Percentiles rank a stretch among this genome's conserved stretches.
Evolutionary conservation across 2,888 invertebrate genomes (phyloP).

Genomic region (Venustoraphidia nigricollis): DNA sequence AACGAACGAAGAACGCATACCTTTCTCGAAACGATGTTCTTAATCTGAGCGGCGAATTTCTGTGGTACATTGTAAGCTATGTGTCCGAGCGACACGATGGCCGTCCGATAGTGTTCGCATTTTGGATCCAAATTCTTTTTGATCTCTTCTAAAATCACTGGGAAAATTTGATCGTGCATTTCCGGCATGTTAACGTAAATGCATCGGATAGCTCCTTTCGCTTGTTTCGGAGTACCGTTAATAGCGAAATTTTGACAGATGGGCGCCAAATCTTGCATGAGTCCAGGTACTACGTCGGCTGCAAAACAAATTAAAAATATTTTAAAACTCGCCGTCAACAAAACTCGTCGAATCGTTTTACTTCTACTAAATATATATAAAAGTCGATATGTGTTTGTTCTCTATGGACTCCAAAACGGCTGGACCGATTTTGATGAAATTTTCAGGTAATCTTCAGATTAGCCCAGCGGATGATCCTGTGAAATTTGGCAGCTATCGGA

Average conservation of each 20-base stretch:
- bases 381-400: no score
- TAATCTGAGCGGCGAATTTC: slow-evolving; percentile 77
- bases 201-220: slow-evolving; percentile 91
- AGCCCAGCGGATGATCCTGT: no score
- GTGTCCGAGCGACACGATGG: slow-evolving; percentile 88
- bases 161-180: slow-evolving; percentile 61
- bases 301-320: slow-evolving; percentile 12
- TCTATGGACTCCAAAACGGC: no score
- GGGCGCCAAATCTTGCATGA: slow-evolving; percentile 67
- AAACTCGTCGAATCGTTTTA: background rate
- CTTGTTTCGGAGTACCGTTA: slow-evolving; percentile 85
- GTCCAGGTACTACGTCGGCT: slow-evolving; percentile 58
- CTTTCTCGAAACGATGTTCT: slow-evolving; percentile 86
- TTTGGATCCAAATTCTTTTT: slow-evolving; percentile 58
- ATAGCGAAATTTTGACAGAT: slow-evolving; percentile 79
- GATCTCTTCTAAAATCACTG: slow-evolving; percentile 66
- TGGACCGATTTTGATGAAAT: no score
- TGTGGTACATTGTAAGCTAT: slow-evolving; percentile 86
- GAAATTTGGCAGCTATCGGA: no score
- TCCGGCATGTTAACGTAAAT: slow-evolving; percentile 68
- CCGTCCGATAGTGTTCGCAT: slow-evolving; percentile 75
- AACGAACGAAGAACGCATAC: slow-evolving; percentile 24
- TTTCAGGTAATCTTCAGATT: no score
- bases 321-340: background rate
- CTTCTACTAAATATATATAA: no score